Conservation (phyloP, 2,888 invertebrate genomes). For the Erebia aethiops region DNA sequence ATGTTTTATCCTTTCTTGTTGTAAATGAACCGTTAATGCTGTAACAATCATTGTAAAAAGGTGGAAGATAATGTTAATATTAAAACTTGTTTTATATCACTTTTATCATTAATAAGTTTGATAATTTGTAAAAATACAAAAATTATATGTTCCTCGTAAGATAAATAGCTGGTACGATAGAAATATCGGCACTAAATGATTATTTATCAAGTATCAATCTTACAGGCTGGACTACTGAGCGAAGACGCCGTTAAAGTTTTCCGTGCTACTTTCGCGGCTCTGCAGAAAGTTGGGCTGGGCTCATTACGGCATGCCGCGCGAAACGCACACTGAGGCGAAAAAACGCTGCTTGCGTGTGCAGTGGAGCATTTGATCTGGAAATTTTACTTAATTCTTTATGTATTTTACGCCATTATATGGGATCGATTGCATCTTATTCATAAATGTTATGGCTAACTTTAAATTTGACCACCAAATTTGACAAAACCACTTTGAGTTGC, state of each 20-base stretch:
- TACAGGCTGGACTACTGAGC: slow-evolving; percentile 44
- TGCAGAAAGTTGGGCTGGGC: slow-evolving; percentile 76
- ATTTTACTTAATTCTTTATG: neutral
- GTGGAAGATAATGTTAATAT: too few species aligned
- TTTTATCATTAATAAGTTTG: too few species aligned
- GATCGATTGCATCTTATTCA: too few species aligned
- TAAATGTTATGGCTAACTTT: too few species aligned
- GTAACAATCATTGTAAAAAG: too few species aligned
- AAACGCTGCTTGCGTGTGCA: neutral
- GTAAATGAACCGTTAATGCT: neutral
- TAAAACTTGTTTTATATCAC: too few species aligned
- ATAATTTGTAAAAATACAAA: too few species aligned
- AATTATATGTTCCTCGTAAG: too few species aligned
- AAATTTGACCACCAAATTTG: too few species aligned
- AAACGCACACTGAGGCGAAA: slow-evolving; percentile 45
- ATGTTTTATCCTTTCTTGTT: neutral
- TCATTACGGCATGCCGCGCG: slow-evolving; percentile 65
- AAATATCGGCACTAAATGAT: neutral
- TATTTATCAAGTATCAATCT: slow-evolving; percentile 57
- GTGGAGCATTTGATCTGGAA: neutral
- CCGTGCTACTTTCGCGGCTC: slow-evolving; percentile 80
- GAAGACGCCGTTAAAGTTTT: slow-evolving; percentile 83
- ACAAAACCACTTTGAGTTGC: too few species aligned
- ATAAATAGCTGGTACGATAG: neutral
- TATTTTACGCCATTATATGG: too few species aligned